A percentile compares a stretch with the other conserved stretches of the same genome.
Evolutionary conservation across 2,113 vertebrate genomes (phyloP).

Genomic region (Nannospalax galili): DNA sequence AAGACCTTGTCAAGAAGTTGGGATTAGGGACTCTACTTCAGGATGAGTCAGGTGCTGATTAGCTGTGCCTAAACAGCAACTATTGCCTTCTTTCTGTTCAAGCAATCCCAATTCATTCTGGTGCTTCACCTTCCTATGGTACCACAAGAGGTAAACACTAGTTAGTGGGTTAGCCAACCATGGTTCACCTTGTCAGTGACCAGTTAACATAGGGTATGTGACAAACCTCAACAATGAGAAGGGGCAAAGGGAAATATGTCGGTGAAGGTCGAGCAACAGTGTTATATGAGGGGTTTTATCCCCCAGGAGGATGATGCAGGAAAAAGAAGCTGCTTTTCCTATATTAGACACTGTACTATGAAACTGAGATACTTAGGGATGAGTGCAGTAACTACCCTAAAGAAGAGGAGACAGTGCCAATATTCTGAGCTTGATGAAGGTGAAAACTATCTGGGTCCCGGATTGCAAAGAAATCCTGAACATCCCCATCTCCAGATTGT

Average conservation of each 20-base stretch:
- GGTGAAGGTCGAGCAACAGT: background rate
- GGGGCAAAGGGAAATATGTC: constrained; percentile 17
- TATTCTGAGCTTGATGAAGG: background rate
- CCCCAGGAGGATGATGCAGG: background rate
- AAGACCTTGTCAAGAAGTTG: background rate
- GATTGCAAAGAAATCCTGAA: background rate
- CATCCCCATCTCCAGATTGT: constrained; percentile 5
- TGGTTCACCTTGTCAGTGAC: background rate
- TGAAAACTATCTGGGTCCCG: background rate
- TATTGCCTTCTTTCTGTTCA: background rate
- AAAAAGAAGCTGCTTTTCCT: constrained; percentile 43
- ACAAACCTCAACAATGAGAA: background rate
- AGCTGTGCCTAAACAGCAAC: background rate
- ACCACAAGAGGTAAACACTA: background rate
- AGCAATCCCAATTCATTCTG: constrained; percentile 1
- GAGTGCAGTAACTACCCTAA: background rate
- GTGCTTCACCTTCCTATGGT: background rate
- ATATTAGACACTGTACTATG: background rate
- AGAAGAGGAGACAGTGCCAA: background rate
- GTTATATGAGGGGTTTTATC: background rate
- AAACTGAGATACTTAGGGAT: background rate
- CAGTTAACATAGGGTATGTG: background rate
- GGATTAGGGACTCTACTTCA: background rate
- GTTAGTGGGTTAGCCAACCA: constrained; percentile 8
- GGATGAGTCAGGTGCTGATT: background rate